Evolutionary conservation across 1,140 invertebrate genomes (phyloP).

Genomic region (Sarcophaga peregrina): DNA sequence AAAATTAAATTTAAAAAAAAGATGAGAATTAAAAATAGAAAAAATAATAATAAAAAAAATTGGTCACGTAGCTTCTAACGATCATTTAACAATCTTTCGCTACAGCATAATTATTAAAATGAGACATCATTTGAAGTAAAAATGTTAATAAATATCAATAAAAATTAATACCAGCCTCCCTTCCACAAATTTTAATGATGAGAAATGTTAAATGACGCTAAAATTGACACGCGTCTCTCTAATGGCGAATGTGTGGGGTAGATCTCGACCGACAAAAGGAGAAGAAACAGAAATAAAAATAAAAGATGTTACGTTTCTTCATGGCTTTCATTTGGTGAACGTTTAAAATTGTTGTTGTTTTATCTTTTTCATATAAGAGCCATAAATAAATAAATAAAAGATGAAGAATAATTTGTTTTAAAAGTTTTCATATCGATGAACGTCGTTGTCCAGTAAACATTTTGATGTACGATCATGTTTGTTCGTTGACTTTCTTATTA

Average conservation of each 20-base stretch:
- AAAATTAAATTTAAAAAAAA: not conserved
- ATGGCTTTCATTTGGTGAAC: not conserved
- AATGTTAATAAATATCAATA: slow-evolving; percentile 1
- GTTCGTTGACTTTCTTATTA: not conserved
- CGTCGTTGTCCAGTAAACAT: not conserved
- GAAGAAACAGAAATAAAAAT: not conserved
- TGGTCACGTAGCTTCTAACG: not conserved
- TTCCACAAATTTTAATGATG: not conserved
- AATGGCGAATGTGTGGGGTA: too few species aligned
- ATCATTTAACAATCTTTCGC: not conserved
- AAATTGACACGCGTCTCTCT: not conserved
- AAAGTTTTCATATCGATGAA: not conserved
- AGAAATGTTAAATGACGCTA: not conserved
- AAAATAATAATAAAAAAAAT: not conserved
- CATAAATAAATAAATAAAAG: not conserved
- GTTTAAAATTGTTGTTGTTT: not conserved
- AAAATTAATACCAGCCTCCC: not conserved
- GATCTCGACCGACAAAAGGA: too few species aligned
- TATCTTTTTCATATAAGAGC: too few species aligned
- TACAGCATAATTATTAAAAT: not conserved
- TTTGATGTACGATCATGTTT: slow-evolving; percentile 4
- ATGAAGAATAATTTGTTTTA: not conserved
- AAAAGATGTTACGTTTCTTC: not conserved
- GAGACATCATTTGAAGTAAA: not conserved
- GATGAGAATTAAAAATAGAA: not conserved